Evolutionary conservation across 2,888 invertebrate species (phyloP).

Genomic region (Galerucella pusilla): DNA sequence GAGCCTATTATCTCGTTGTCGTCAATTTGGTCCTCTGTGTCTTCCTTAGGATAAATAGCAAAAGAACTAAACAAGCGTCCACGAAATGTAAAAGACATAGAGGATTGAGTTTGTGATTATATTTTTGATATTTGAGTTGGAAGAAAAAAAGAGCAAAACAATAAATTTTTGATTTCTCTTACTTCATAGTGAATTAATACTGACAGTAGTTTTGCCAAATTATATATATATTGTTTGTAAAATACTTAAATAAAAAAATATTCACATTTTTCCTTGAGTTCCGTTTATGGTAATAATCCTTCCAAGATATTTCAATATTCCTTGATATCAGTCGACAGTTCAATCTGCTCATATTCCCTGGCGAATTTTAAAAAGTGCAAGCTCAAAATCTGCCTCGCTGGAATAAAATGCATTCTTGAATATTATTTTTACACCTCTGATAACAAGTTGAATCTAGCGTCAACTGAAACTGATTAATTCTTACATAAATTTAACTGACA

Average conservation of each 20-base stretch:
- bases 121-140: no score
- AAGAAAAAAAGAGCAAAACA: no score
- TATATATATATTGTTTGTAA: neutral
- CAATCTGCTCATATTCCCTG: conserved; percentile 12
- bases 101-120: no score
- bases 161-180: no score
- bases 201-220: neutral
- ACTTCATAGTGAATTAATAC: no score
- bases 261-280: neutral
- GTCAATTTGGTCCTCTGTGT: no score
- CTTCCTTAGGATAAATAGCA: no score
- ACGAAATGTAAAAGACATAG: no score
- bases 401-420: neutral
- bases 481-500: neutral
- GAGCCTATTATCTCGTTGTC: no score
- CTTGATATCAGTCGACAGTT: conserved; percentile 7
- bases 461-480: neutral
- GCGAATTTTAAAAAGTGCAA: conserved; percentile 14
- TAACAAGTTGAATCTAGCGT: neutral
- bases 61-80: no score
- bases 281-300: conserved; percentile 8
- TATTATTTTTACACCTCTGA: neutral
- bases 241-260: neutral
- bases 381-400: neutral
- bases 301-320: conserved; percentile 10